These are phyloP conservation scores for Yponomeuta malinellus DNA, from an alignment of 2,888 invertebrate species.

Conservation along the genomic window DNA sequence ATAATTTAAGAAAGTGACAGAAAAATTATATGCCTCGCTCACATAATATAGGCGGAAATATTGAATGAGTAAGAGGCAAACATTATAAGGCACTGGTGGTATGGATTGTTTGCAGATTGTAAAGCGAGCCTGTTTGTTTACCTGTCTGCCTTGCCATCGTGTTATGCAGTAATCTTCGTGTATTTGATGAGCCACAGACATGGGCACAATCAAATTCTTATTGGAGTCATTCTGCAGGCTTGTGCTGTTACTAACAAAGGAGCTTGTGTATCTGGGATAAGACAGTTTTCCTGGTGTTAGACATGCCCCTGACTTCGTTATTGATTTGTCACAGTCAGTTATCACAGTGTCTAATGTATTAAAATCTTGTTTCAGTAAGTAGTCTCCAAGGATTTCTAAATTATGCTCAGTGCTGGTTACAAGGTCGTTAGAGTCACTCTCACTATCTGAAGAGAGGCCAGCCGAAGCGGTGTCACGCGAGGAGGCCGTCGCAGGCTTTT, in stretches of 20 bases:
- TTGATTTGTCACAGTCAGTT: slow-evolving; percentile 38
- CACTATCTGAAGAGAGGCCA: slow-evolving; percentile 34
- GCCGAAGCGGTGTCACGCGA: slow-evolving; percentile 29
- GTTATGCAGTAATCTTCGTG: slow-evolving; percentile 61
- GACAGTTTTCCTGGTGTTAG: slow-evolving; percentile 36
- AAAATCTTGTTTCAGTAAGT: slow-evolving; percentile 55
- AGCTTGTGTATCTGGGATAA: slow-evolving; percentile 44
- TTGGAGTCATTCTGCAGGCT: background rate
- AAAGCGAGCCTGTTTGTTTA: slow-evolving; percentile 27
- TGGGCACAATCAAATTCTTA: slow-evolving; percentile 27
- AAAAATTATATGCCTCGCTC: too few species aligned
- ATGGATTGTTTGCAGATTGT: too few species aligned
- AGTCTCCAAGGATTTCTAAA: slow-evolving; percentile 54
- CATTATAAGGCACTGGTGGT: too few species aligned
- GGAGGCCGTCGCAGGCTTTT: slow-evolving; percentile 25
- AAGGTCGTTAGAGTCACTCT: slow-evolving; percentile 33
- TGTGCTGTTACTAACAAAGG: background rate
- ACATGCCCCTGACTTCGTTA: slow-evolving; percentile 39
- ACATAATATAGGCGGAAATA: too few species aligned
- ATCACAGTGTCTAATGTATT: slow-evolving; percentile 48
- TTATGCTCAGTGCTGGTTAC: slow-evolving; percentile 50
- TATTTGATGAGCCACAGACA: slow-evolving; percentile 37
- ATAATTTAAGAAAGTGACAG: too few species aligned
- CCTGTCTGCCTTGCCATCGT: slow-evolving; percentile 81
- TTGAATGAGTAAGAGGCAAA: too few species aligned